phyloP scores from a whole-genome alignment of 1,140 invertebrate species.

The Drosophila nikananu region DNA sequence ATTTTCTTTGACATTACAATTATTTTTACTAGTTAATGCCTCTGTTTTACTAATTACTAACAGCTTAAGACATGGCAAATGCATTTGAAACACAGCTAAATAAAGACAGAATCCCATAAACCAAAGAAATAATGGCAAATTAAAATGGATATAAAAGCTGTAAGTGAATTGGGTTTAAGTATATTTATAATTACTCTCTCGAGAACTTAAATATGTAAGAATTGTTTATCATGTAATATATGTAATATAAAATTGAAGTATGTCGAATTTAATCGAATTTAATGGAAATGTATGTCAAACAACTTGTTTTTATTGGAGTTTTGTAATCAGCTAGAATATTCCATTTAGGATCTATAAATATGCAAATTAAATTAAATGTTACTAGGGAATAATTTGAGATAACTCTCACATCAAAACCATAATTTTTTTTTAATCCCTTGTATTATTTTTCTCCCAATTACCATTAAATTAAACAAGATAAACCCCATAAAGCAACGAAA shows the following conservation, averaged over 20 bases:
- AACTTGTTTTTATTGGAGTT: too few species aligned
- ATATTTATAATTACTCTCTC: slow-evolving; percentile 17
- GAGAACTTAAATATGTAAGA: slow-evolving; percentile 50
- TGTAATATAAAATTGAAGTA: background rate
- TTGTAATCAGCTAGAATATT: too few species aligned
- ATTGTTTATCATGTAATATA: slow-evolving; percentile 33
- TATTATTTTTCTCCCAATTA: slow-evolving; percentile 23
- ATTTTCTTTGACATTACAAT: slow-evolving; percentile 26
- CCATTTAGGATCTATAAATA: too few species aligned
- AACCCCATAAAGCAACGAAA: slow-evolving; percentile 30
- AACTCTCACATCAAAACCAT: background rate
- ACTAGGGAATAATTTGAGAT: background rate
- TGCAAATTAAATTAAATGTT: background rate
- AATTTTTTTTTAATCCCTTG: slow-evolving; percentile 7
- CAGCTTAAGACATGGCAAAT: slow-evolving; percentile 33
- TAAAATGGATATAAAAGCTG: slow-evolving; percentile 39
- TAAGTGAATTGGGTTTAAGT: background rate
- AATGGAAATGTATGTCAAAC: too few species aligned
- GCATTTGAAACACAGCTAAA: slow-evolving; percentile 24
- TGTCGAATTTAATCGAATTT: background rate
- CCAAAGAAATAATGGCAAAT: slow-evolving; percentile 27
- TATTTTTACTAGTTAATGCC: slow-evolving; percentile 26
- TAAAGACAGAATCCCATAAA: slow-evolving; percentile 18
- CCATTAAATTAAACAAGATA: slow-evolving; percentile 11
- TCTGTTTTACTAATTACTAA: slow-evolving; percentile 23